Evolutionary conservation across 2,888 invertebrate species (phyloP), one percentile per base, ranked within the genome.

Genomic region (Caradrina kadenii): DNA sequence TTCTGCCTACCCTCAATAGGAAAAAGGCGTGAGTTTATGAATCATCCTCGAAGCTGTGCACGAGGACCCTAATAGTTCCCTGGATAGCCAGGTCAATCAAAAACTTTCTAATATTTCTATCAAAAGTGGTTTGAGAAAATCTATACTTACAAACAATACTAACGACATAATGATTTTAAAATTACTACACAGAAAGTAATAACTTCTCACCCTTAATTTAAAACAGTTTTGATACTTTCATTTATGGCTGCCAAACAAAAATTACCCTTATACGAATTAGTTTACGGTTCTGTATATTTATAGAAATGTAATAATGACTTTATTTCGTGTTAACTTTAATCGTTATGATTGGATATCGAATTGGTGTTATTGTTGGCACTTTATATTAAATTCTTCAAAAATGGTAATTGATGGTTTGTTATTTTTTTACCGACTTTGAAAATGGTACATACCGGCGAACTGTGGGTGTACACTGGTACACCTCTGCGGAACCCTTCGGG

Each of bases 241-340:
- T 58, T 58, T 50, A 48, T 15, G 22, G 31, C 11, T n/a, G 60
- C 13, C 39, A 77, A 59, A 50, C 22, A 5, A 69, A 76, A 63
- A n/a, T 63, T 7, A 17, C 1, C 63, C 26, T 65, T 73, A 73
- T 50, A 1, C 0, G 0, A 0, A 0, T 0, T 0, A 0, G 0
- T 0, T 5, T 63, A 80, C 49, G 31, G 60, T 56, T 58, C n/a
- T 21, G 0, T 8, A 22, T 15, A 1, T 8, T 21, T n/a, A 5
- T 35, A 1, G 10, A 17, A 48, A 53, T 56, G 7, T 73, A 10
- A 63, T 91, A 89, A 91, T 90, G 91, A 87, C 91, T 88, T 76
- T 85, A 90, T 91, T 89, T 73, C 91, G 88, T 91, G 91, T 79
- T 72, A 77, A 77, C 70, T 76, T 75, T 72, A 76, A 73, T 67